Evolutionary conservation across 2,888 invertebrate species (phyloP), one percentile per base, ranked within the genome.

Genomic region (Macrophya annulata): DNA sequence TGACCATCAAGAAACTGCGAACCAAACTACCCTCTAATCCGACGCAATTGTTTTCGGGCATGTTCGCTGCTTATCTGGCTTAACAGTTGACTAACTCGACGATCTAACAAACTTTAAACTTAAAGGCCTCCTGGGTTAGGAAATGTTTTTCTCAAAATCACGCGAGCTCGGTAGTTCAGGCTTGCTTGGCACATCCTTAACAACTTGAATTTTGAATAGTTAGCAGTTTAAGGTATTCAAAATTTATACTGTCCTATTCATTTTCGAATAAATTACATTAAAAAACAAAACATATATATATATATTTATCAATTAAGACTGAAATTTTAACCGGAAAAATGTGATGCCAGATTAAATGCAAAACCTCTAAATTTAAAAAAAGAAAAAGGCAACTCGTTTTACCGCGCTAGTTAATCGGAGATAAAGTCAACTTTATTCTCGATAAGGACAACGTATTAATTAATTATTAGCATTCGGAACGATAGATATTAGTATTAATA

Each of bases 81-180:
- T 93, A 93, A 93, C 93, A 90, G 93, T 90, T 92, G 92, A 92
- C 92, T 93, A 92, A 93, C 92, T 93, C 91, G 88, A 87, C 89
- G 90, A 91, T 92, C 91, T 90, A 91, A 90, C 90, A 90, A 93
- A 93, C 90, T 93, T 91, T 88, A 88, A 89, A 88, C 87, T 90
- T 87, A 88, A 88, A 71, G 83, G 83, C 83, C 83, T 81, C 81
- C 25, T 40, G 81, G 81, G 45, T 68, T 51, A 15, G 55, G 25
- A 71, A 83, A 71, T 83, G 65, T 83, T 83, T 83, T 71, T 71
- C 71, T 68, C 83, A 45, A 71, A 83, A 83, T 83, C 68, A 31
- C 65, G 45, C 17, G 31, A 31, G 81, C 81, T 62, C 40, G 21
- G 81, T 81, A 40, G 81, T 40, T 59, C 8, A 62, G 43, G 59